Evolutionary conservation across 2,888 invertebrate species (phyloP).

Genomic region (Coenonympha glycerion): DNA sequence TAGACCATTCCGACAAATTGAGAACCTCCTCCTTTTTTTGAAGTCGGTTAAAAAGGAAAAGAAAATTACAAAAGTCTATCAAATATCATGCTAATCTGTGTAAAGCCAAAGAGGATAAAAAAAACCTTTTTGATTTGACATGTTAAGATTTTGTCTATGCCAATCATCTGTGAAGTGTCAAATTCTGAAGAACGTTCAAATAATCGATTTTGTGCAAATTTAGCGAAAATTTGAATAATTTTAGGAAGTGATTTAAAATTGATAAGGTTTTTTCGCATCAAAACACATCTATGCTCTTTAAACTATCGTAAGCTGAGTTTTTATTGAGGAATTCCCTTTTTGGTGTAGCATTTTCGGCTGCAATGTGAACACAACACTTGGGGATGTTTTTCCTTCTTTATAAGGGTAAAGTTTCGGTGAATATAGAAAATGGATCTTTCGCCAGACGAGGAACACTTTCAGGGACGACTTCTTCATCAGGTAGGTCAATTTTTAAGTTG

Average conservation of each 20-base stretch:
- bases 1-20: no score
- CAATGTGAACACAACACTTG: neutral
- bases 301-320: neutral
- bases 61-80: no score
- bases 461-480: constrained; percentile 85
- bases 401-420: constrained; percentile 38
- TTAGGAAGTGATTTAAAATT: no score
- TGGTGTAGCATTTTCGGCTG: neutral
- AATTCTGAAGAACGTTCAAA: neutral
- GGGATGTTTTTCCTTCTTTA: neutral
- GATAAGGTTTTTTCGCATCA: no score
- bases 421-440: constrained; percentile 77
- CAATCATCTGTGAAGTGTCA: neutral
- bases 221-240: neutral
- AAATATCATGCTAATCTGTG: no score
- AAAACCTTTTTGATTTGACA: no score
- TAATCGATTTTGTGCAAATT: neutral
- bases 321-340: neutral
- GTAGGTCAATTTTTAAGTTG: constrained; percentile 45
- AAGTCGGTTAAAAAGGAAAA: no score
- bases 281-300: neutral
- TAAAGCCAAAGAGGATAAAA: no score
- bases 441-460: constrained; percentile 88
- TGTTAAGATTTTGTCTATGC: neutral
- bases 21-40: no score